Evolutionary conservation across 2,888 invertebrate species (phyloP).

Genomic region (Leptinotarsa haldemani): DNA sequence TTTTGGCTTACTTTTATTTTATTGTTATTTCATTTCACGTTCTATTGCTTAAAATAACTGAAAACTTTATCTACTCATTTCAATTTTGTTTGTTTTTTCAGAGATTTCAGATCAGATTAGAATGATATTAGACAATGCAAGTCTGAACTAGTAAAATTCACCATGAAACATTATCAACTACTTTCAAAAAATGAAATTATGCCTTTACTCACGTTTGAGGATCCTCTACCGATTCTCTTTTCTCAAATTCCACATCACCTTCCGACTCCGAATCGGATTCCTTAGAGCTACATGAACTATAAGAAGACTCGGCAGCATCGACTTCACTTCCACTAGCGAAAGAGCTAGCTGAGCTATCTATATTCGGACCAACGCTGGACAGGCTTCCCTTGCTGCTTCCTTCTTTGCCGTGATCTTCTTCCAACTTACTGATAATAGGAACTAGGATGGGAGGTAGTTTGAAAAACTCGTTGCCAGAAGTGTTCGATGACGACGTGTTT

Average conservation of each 20-base stretch:
- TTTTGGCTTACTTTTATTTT: too few species aligned
- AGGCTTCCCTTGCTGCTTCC: slow-evolving; percentile 68
- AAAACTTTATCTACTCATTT: too few species aligned
- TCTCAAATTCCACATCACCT: slow-evolving; percentile 30
- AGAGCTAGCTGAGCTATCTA: slow-evolving; percentile 70
- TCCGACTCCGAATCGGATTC: slow-evolving; percentile 48
- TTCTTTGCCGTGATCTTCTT: slow-evolving; percentile 58
- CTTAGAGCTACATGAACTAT: slow-evolving; percentile 43
- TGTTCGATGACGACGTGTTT: slow-evolving; percentile 70
- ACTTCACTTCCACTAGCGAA: slow-evolving; percentile 59
- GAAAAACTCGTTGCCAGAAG: slow-evolving; percentile 69
- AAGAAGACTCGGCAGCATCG: slow-evolving; percentile 32
- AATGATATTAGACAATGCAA: too few species aligned
- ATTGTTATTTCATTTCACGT: too few species aligned
- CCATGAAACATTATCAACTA: too few species aligned
- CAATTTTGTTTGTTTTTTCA: too few species aligned
- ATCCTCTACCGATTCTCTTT: slow-evolving; percentile 26
- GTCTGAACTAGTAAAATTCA: too few species aligned
- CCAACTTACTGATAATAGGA: slow-evolving; percentile 76
- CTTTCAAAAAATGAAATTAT: too few species aligned
- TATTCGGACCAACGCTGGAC: slow-evolving; percentile 78
- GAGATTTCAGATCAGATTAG: too few species aligned
- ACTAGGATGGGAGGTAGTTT: slow-evolving; percentile 78
- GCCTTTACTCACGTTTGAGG: slow-evolving; percentile 35
- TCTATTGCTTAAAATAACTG: too few species aligned